Evolutionary conservation across 1,140 invertebrate genomes (phyloP).

Genomic region (Palaemon carinicauda): DNA sequence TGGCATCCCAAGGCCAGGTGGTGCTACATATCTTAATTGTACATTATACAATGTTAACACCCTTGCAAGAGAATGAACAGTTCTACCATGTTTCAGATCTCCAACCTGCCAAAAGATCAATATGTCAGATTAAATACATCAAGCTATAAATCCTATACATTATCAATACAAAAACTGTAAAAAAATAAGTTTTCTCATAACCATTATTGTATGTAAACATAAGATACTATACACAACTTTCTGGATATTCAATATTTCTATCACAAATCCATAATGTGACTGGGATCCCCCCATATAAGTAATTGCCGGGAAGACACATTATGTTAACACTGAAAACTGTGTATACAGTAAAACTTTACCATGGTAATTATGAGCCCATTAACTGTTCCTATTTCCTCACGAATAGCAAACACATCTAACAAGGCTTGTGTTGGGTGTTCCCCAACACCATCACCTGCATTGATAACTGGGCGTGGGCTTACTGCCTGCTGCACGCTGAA

Average conservation of each 20-base stretch:
- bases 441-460: slow-evolving; percentile 97
- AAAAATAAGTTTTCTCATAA: no score
- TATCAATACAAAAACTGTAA: background rate
- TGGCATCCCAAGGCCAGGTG: slow-evolving; percentile 88
- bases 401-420: slow-evolving; percentile 96
- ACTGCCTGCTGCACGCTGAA: slow-evolving; percentile 81
- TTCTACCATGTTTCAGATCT: slow-evolving; percentile 96
- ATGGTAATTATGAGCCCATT: slow-evolving; percentile 93
- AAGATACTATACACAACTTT: no score
- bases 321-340: no score
- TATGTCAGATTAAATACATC: background rate
- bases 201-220: no score
- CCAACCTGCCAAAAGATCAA: slow-evolving; percentile 73
- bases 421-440: slow-evolving; percentile 99
- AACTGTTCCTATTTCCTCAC: slow-evolving; percentile 98
- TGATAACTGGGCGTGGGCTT: slow-evolving; percentile 89
- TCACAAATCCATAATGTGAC: no score
- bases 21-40: slow-evolving; percentile 88
- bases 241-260: no score
- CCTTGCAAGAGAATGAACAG: slow-evolving; percentile 95
- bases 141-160: background rate
- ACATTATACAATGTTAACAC: slow-evolving; percentile 91
- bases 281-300: no score
- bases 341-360: slow-evolving; percentile 64
- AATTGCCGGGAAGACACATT: no score